Percentiles rank a stretch among this genome's conserved stretches.
These are phyloP conservation scores for Ianthella basta DNA, from an alignment of 37 sponge, comb jelly and placozoan genomes.

Conservation along the genomic window DNA sequence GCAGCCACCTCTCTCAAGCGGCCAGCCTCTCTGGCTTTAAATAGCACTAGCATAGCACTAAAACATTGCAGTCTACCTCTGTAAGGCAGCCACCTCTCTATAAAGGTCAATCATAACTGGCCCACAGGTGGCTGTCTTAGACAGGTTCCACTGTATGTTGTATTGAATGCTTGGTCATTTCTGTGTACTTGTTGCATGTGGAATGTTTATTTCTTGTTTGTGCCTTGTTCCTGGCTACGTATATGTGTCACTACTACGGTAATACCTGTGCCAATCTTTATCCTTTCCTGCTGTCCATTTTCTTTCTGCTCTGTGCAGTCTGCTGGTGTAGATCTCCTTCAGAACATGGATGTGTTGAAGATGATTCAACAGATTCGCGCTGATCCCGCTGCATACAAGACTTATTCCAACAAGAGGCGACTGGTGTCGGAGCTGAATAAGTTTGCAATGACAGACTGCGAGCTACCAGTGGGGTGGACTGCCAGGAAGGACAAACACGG, in stretches of 20 bases:
- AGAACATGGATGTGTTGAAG: constrained; percentile 34
- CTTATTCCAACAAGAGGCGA: constrained; percentile 46
- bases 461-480: constrained; percentile 72
- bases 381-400: constrained; percentile 43
- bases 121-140: too few relatives aligned
- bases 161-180: too few relatives aligned
- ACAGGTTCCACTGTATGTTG: too few relatives aligned
- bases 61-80: too few relatives aligned
- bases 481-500: constrained; percentile 47
- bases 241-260: not conserved
- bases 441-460: constrained; percentile 68
- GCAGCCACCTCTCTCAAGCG: too few relatives aligned
- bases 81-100: too few relatives aligned
- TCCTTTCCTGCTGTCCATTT: not conserved
- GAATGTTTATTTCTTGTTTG: not conserved
- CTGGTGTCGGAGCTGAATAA: constrained; percentile 64
- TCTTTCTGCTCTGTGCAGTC: constrained; percentile 17
- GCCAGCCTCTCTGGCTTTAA: too few relatives aligned
- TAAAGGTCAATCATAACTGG: too few relatives aligned
- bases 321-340: constrained; percentile 32
- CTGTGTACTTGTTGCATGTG: too few relatives aligned
- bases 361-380: constrained; percentile 67
- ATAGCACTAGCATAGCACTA: too few relatives aligned
- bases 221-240: not conserved
- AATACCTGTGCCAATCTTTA: too few relatives aligned